A percentile compares a stretch with the other conserved stretches of the same genome.
phyloP scores from a whole-genome alignment of 1,140 invertebrate species.

The Harlomillsia oculata region DNA sequence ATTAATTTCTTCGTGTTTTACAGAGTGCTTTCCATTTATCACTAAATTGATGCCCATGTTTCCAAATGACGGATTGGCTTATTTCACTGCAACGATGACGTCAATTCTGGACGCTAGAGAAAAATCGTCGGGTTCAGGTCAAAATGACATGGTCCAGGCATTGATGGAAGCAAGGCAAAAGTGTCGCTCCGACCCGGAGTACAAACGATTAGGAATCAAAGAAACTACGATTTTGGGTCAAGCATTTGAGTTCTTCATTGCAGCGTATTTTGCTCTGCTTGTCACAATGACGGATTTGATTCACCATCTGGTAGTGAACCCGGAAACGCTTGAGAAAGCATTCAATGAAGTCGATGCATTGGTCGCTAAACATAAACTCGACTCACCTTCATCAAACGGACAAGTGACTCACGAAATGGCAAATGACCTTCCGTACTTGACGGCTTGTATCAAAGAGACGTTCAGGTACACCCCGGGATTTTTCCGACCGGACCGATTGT shows the following conservation, averaged over 20 bases:
- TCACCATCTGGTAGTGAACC: conserved; percentile 32
- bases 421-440: conserved; percentile 27
- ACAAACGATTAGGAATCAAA: conserved; percentile 17
- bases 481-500: conserved; percentile 19
- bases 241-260: conserved; percentile 35
- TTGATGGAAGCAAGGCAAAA: conserved; percentile 13
- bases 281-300: conserved; percentile 34
- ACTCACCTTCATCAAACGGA: too few species aligned
- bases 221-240: conserved; percentile 31
- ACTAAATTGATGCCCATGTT: conserved; percentile 1
- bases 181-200: conserved; percentile 6
- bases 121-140: not conserved
- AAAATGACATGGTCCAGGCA: conserved; percentile 9
- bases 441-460: conserved; percentile 30
- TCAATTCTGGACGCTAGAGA: conserved; percentile 7
- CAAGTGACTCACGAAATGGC: conserved; percentile 26
- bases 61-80: conserved; percentile 2
- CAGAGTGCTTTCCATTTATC: conserved; percentile 19
- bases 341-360: conserved; percentile 32
- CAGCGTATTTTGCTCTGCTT: conserved; percentile 29
- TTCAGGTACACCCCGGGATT: conserved; percentile 21
- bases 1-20: not conserved
- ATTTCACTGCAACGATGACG: conserved; percentile 9
- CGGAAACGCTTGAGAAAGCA: conserved; percentile 33
- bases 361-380: conserved; percentile 24